A percentile compares a stretch with the other conserved stretches of the same genome.
These are phyloP conservation scores for Thermophis baileyi DNA, from an alignment of 2,113 vertebrate species.

Conservation along the genomic window DNA sequence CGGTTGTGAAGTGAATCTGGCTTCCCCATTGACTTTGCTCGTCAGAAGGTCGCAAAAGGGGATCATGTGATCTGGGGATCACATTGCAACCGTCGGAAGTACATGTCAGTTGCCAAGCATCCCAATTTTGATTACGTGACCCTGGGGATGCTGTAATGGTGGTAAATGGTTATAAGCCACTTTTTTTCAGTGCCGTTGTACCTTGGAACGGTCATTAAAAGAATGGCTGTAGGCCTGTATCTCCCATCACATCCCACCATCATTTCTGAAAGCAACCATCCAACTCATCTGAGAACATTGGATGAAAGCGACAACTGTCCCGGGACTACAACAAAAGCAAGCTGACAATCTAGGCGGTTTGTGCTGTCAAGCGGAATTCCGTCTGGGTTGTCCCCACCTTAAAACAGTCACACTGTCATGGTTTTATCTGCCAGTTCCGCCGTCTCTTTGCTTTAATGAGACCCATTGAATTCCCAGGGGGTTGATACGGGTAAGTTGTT, in stretches of 20 bases:
- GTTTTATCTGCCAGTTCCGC: conserved; percentile 37
- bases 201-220: not conserved
- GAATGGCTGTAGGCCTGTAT: not conserved
- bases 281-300: not conserved
- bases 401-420: conserved; percentile 26
- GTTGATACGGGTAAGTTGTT: not conserved
- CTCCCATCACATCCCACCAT: not conserved
- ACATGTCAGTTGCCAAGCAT: no score
- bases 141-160: not conserved
- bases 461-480: conserved; percentile 7
- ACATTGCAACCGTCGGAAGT: no score
- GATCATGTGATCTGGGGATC: no score
- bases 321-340: not conserved
- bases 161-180: no score
- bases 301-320: not conserved
- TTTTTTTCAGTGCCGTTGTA: not conserved
- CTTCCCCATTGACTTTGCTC: no score
- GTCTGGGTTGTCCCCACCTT: conserved; percentile 39
- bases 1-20: no score
- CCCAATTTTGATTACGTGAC: no score
- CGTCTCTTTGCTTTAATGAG: not conserved
- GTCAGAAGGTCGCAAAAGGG: no score
- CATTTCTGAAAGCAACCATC: not conserved
- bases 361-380: conserved; percentile 52
- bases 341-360: conserved; percentile 33